Evolutionary conservation across 2,797 vertebrate species (phyloP).

Genomic region (Anabas testudineus): DNA sequence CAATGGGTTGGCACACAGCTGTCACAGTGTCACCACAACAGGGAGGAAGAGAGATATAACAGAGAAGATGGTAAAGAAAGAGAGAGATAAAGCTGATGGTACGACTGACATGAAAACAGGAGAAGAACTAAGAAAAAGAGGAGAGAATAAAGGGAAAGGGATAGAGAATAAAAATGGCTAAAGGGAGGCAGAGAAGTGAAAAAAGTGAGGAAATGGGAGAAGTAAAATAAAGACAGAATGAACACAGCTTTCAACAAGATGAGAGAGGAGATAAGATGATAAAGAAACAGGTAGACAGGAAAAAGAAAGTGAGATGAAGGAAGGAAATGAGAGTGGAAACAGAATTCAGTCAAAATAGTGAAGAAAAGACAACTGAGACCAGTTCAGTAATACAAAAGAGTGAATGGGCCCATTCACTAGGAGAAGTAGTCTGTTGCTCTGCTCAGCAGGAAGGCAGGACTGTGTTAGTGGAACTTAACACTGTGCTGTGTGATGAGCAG

Average conservation of each 20-base stretch:
- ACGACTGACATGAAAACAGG: background rate
- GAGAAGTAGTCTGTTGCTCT: constrained; percentile 61
- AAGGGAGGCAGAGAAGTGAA: background rate
- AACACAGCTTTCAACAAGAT: background rate
- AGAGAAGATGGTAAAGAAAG: background rate
- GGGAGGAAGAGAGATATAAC: constrained; percentile 43
- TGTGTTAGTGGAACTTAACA: constrained; percentile 17
- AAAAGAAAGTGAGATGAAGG: no score
- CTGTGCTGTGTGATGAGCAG: background rate
- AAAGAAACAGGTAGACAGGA: background rate
- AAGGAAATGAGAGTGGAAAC: background rate
- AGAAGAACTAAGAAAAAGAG: background rate
- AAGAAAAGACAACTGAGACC: background rate
- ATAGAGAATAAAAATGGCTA: background rate
- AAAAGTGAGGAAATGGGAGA: background rate
- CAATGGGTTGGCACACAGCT: constrained; percentile 61
- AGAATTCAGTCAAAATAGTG: background rate
- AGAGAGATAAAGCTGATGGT: constrained; percentile 9
- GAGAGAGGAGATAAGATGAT: background rate
- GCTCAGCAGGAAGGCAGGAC: constrained; percentile 52
- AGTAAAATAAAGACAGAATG: background rate
- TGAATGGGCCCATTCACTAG: constrained; percentile 33
- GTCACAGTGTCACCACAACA: constrained; percentile 65
- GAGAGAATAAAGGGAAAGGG: background rate
- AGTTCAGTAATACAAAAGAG: no score